Evolutionary conservation across 2,797 vertebrate species (phyloP), one percentile per base, ranked within the genome.

Genomic region (Betta splendens): DNA sequence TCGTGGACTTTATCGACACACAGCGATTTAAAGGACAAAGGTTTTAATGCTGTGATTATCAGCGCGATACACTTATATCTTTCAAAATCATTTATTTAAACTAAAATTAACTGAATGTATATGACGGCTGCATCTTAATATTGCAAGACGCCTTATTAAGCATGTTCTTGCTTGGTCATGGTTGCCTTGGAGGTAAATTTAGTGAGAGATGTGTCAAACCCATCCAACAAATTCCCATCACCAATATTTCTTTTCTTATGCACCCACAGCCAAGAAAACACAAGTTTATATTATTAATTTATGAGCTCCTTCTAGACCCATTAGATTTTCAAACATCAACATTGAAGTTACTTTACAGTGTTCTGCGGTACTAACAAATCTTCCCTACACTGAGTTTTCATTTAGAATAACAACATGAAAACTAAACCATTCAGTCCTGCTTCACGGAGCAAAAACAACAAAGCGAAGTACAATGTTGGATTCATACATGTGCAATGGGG

Each of bases 401-500:
- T 80, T 76, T 64, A 71, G 66, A 80, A 80, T 69, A 21, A 70
- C 31, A 54, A 54, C 44, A 66, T 59, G 43, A 73, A 76, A 72
- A 69, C 28, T 16, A 48, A 78, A 65, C 48, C 47, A 62, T 59
- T 67, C 62, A 48, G 45, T 37, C 17, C 52, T 52, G 35, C 62
- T 69, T 76, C 67, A 60, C 25, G 69, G 70, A 75, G 66, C 52
- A 79, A 79, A 75, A 80, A 74, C 70, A 83, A 38, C 53, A 78
- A 72, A 74, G 70, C 57, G 32, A 51, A 76, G 59, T 45, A 59
- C 78, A 71, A 21, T 65, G 48, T 68, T 80, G 70, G 74, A 83
- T 87, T 87, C 83, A 79, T 88, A 78, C 67, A 47, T 79, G 75
- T 74, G 56, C 75, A 84, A 52, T 81, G 26, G 43, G 37, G 67